These are phyloP conservation scores for Dicrurus megarhynchus DNA, from an alignment of 2,113 vertebrate genomes.

Conservation along the genomic window DNA sequence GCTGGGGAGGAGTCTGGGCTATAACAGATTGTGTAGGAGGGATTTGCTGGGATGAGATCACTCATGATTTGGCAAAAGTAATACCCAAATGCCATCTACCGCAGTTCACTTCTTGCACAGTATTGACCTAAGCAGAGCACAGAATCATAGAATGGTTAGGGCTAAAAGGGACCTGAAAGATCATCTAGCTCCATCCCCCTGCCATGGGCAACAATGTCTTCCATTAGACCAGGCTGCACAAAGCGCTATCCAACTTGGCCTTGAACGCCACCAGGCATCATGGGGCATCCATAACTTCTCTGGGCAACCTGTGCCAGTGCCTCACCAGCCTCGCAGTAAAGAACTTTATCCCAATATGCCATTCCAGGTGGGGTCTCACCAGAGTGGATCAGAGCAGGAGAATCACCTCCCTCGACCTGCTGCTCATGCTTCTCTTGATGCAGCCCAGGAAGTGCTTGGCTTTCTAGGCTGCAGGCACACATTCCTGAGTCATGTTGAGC, in stretches of 20 bases:
- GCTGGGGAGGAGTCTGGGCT: not conserved
- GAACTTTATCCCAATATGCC: not conserved
- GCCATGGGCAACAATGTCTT: not conserved
- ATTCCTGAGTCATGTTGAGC: not conserved
- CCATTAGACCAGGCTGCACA: not conserved
- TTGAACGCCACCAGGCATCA: not conserved
- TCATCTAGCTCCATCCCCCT: not conserved
- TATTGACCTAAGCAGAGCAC: not conserved
- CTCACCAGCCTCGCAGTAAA: not conserved
- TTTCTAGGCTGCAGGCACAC: not conserved
- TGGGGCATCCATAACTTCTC: not conserved
- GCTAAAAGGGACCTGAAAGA: not conserved
- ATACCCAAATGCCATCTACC: not conserved
- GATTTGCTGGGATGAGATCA: not conserved
- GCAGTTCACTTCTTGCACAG: not conserved
- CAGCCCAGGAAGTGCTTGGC: not conserved
- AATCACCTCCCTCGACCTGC: not conserved
- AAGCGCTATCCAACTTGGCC: not conserved
- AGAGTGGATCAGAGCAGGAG: accelerated
- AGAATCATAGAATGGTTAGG: not conserved
- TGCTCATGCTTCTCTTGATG: accelerated
- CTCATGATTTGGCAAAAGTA: not conserved
- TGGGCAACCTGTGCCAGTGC: not conserved
- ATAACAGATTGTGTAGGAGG: not conserved
- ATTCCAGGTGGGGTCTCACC: not conserved